A percentile compares a stretch with the other conserved stretches of the same genome.
These are phyloP conservation scores for Hozukius guyotensis DNA, from an alignment of 2,797 vertebrate genomes.

Conservation along the genomic window DNA sequence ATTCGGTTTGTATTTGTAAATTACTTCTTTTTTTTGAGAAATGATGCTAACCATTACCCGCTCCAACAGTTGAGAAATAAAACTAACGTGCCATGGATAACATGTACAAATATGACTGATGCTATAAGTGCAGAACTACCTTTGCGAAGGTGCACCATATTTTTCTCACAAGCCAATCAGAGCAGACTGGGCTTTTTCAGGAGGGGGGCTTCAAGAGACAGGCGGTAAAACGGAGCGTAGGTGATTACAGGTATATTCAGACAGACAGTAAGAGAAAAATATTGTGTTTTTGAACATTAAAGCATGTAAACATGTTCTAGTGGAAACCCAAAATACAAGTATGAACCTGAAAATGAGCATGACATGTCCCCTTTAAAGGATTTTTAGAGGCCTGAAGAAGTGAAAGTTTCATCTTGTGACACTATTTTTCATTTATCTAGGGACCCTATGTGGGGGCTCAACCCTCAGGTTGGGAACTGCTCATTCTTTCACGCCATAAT, in stretches of 20 bases:
- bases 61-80: neutral
- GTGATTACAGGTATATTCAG: no score
- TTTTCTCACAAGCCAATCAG: no score
- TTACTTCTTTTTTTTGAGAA: neutral
- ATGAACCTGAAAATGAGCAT: no score
- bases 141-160: no score
- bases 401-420: neutral
- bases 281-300: no score
- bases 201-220: no score
- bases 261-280: accelerated
- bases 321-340: no score
- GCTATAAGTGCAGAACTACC: neutral
- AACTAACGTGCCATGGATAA: neutral
- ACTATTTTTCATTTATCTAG: accelerated
- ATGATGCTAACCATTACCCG: neutral
- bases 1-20: neutral
- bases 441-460: neutral
- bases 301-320: no score
- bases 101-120: neutral
- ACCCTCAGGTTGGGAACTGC: neutral
- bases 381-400: neutral
- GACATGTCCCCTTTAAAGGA: neutral
- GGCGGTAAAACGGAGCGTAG: accelerated
- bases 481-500: neutral
- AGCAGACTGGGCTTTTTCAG: accelerated